Conservation (phyloP, 2,888 invertebrate species). For the Oxycera nigricornis region DNA sequence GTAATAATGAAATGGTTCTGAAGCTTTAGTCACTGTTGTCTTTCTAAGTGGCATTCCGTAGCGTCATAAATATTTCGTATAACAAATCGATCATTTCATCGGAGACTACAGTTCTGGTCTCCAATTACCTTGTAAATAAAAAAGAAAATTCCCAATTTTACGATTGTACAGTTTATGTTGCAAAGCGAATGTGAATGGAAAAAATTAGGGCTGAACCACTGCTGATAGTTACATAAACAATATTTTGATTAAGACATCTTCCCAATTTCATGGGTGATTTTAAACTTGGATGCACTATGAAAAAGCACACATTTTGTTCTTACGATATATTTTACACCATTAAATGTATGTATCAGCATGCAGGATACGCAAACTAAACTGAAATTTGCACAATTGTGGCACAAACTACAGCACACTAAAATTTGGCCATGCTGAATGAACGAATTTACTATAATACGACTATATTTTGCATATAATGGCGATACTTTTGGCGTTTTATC, state of each 20-base stretch:
- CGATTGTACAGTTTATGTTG: too few species aligned
- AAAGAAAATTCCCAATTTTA: background rate
- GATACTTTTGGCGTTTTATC: background rate
- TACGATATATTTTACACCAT: too few species aligned
- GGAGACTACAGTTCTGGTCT: background rate
- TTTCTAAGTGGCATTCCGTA: background rate
- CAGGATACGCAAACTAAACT: too few species aligned
- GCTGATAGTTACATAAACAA: too few species aligned
- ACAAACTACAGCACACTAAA: background rate
- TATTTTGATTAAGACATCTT: too few species aligned
- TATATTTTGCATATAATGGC: conserved; percentile 22
- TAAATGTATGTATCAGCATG: too few species aligned
- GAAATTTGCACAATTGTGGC: background rate
- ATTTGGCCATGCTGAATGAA: background rate
- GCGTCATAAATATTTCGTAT: conserved; percentile 12
- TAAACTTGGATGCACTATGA: too few species aligned
- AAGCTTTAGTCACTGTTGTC: conserved; percentile 15
- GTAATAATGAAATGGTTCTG: conserved; percentile 31
- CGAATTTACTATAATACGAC: conserved; percentile 8
- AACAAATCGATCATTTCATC: conserved; percentile 28
- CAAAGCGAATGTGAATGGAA: too few species aligned
- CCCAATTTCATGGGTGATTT: too few species aligned
- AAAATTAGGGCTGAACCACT: too few species aligned
- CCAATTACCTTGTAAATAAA: too few species aligned
- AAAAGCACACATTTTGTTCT: too few species aligned